Conservation (phyloP, 2,797 vertebrate genomes). For the Sebastes taczanowskii region DNA sequence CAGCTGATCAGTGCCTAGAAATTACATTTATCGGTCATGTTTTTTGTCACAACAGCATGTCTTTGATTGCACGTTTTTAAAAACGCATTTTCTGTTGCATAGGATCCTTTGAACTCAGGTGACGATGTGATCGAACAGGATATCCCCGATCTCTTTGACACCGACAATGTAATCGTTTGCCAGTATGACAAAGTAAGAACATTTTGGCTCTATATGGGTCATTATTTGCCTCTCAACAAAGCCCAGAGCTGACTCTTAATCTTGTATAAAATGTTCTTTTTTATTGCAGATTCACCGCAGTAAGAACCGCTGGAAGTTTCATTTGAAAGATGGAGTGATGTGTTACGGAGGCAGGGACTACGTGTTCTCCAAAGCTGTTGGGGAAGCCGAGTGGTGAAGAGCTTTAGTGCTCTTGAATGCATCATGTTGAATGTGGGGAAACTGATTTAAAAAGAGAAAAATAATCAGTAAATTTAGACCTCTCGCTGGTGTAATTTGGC, state of each 20-base stretch:
- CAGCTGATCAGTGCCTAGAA: neutral
- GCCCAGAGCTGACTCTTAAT: neutral
- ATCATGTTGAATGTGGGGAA: conserved; percentile 1
- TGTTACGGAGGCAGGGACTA: conserved; percentile 93
- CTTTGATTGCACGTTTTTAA: neutral
- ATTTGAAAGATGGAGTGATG: conserved; percentile 96
- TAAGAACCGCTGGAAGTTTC: conserved; percentile 99
- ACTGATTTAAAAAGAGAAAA: conserved; percentile 29
- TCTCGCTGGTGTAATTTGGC: conserved; percentile 33
- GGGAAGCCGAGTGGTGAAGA: conserved; percentile 96
- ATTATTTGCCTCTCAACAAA: neutral
- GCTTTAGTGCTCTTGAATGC: conserved; percentile 6
- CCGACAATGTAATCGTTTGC: conserved; percentile 95
- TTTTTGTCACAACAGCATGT: neutral
- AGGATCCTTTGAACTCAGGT: conserved; percentile 98
- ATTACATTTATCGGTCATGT: neutral
- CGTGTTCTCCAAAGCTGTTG: conserved; percentile 94
- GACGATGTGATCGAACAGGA: conserved; percentile 98
- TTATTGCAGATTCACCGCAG: conserved; percentile 92
- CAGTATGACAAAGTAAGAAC: conserved; percentile 95
- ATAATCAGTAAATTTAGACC: conserved; percentile 5
- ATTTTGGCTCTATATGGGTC: neutral
- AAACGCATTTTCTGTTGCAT: conserved; percentile 8
- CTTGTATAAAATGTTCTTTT: neutral
- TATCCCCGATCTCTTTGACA: conserved; percentile 94